Percentiles rank a stretch among this genome's conserved stretches.
These are phyloP conservation scores for Cactoblastis cactorum DNA, from an alignment of 2,888 invertebrate genomes.

Conservation along the genomic window DNA sequence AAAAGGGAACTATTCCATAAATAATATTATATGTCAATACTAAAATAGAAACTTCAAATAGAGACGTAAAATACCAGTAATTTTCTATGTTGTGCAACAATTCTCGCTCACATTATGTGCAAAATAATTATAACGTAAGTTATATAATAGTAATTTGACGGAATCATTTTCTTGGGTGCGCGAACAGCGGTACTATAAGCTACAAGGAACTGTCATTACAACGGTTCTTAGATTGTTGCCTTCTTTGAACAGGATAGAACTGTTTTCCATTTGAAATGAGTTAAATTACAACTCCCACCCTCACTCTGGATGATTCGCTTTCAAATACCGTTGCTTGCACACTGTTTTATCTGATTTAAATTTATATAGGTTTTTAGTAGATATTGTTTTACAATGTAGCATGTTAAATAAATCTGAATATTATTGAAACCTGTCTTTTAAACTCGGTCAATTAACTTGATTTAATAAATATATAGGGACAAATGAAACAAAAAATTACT, in stretches of 20 bases:
- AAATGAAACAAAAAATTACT: no score
- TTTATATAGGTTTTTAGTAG: background rate
- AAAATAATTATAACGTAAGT: constrained; percentile 36
- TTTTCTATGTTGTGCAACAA: constrained; percentile 14
- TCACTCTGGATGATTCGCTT: constrained; percentile 5
- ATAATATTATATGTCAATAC: background rate
- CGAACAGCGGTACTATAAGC: constrained; percentile 52
- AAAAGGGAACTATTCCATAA: constrained; percentile 20
- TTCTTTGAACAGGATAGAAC: constrained; percentile 42
- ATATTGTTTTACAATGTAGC: background rate
- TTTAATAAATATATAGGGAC: no score
- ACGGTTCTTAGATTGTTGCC: constrained; percentile 63
- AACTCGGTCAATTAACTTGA: no score
- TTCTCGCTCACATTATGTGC: constrained; percentile 28
- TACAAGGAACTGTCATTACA: constrained; percentile 67
- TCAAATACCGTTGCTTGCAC: background rate
- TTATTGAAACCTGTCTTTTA: no score
- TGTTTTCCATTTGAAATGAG: constrained; percentile 34
- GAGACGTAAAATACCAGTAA: constrained; percentile 16
- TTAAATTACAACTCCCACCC: constrained; percentile 9
- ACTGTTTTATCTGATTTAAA: background rate
- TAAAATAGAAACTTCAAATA: background rate
- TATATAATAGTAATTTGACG: constrained; percentile 62
- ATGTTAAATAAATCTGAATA: no score
- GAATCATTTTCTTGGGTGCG: constrained; percentile 52